These are phyloP conservation scores for Xenops minutus DNA, from an alignment of 2,797 vertebrate species.

Conservation along the genomic window DNA sequence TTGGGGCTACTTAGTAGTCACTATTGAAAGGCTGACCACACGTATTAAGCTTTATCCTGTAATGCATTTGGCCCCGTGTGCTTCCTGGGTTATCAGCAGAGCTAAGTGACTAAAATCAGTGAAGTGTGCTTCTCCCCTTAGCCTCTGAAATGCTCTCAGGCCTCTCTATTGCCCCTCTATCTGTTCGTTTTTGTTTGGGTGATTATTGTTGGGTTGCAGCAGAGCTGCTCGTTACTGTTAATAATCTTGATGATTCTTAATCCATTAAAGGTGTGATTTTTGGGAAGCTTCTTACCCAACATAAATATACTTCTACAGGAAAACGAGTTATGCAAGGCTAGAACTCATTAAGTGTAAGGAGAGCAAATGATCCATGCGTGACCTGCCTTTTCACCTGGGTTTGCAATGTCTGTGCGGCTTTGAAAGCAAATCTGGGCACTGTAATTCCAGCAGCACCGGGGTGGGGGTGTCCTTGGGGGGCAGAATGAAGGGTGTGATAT, in stretches of 20 bases:
- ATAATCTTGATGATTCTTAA: not conserved
- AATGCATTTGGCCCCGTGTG: not conserved
- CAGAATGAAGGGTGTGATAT: not conserved
- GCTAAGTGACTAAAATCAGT: not conserved
- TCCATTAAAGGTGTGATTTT: not conserved
- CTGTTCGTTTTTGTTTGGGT: not conserved
- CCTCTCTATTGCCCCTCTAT: rapidly evolving
- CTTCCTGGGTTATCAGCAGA: not conserved
- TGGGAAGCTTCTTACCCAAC: not conserved
- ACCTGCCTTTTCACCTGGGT: not conserved
- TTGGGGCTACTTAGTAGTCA: not conserved
- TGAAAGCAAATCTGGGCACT: not conserved
- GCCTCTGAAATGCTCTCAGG: not conserved
- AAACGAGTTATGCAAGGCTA: not conserved
- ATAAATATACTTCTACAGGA: not conserved
- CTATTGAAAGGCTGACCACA: not conserved
- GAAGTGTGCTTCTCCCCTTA: not conserved
- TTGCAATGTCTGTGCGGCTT: rapidly evolving
- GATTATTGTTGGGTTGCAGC: not conserved
- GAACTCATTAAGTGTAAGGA: rapidly evolving
- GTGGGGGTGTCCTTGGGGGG: not conserved
- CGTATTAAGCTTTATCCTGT: not conserved
- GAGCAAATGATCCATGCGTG: not conserved
- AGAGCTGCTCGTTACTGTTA: not conserved
- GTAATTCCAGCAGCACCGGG: rapidly evolving